Evolutionary conservation across 1,140 invertebrate species (phyloP).

Genomic region (Dendroctonus valens): DNA sequence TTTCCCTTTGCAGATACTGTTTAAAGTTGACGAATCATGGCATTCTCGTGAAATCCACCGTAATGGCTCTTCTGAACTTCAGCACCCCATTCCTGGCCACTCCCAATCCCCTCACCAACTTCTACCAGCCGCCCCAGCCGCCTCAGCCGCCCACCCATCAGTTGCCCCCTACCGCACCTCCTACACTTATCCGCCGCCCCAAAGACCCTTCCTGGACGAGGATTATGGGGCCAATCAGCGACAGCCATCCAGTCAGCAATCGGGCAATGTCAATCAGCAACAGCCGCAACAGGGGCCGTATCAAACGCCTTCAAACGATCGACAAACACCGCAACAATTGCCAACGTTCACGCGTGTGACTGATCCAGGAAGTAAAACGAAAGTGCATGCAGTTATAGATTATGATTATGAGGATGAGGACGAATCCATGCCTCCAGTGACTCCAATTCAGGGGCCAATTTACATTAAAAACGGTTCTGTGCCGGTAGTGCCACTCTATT

Average conservation of each 20-base stretch:
- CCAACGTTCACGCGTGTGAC: constrained; percentile 41
- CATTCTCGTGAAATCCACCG: background rate
- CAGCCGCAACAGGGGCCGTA: constrained; percentile 14
- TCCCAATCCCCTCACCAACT: constrained; percentile 36
- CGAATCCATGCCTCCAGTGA: constrained; percentile 56
- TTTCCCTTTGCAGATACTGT: too few relatives aligned
- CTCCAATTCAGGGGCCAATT: constrained; percentile 79
- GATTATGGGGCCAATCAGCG: constrained; percentile 32
- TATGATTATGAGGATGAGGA: constrained; percentile 64
- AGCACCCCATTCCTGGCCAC: constrained; percentile 41
- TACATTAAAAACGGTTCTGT: constrained; percentile 74
- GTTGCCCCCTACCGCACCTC: constrained; percentile 33
- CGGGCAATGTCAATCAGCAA: constrained; percentile 9
- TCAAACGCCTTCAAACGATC: constrained; percentile 9
- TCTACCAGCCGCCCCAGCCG: constrained; percentile 37
- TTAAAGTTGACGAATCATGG: too few relatives aligned
- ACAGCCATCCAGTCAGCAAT: background rate
- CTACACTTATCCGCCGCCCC: constrained; percentile 46
- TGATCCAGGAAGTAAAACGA: constrained; percentile 59
- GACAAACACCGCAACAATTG: constrained; percentile 4
- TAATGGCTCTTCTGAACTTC: constrained; percentile 43
- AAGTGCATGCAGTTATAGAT: constrained; percentile 68
- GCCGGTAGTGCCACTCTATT: constrained; percentile 81
- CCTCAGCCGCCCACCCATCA: constrained; percentile 34
- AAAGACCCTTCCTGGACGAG: constrained; percentile 45